Evolutionary conservation across 2,797 vertebrate species (phyloP).

Genomic region (Leptodactylus fallax): DNA sequence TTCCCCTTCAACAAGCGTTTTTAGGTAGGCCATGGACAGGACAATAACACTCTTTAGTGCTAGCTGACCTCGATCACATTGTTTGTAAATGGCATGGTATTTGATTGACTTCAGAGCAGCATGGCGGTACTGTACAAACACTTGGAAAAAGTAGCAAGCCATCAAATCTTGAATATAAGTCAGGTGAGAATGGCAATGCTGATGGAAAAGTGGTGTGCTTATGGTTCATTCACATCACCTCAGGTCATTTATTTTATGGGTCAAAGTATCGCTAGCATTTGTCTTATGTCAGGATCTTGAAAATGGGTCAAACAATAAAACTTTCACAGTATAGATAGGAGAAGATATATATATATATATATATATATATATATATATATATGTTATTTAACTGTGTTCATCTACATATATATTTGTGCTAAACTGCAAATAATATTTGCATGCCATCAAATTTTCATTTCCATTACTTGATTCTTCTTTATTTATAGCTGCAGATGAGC

Average conservation of each 20-base stretch:
- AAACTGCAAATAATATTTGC: too few relatives aligned
- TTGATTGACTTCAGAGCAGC: conserved; percentile 55
- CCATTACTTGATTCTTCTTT: too few relatives aligned
- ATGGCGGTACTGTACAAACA: conserved; percentile 37
- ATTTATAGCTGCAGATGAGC: too few relatives aligned
- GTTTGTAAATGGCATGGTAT: conserved; percentile 58
- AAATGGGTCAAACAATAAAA: background rate
- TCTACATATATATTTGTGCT: too few relatives aligned
- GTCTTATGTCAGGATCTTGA: background rate
- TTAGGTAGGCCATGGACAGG: conserved; percentile 60
- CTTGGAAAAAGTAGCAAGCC: conserved; percentile 44
- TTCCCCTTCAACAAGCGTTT: conserved; percentile 63
- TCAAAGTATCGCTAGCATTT: conserved; percentile 1
- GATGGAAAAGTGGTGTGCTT: conserved; percentile 43
- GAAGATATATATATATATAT: too few relatives aligned
- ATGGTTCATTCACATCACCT: conserved; percentile 39
- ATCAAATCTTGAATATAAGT: conserved; percentile 50
- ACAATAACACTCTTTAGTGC: conserved; percentile 62
- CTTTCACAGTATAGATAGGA: too few relatives aligned
- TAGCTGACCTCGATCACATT: conserved; percentile 62
- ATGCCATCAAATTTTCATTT: too few relatives aligned
- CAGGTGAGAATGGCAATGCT: conserved; percentile 32
- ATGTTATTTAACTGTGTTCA: too few relatives aligned
- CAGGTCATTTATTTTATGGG: conserved; percentile 31
- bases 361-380: too few relatives aligned